Conservation (phyloP, 2,888 invertebrate genomes). For the Caenorhabditis macrosperma region DNA sequence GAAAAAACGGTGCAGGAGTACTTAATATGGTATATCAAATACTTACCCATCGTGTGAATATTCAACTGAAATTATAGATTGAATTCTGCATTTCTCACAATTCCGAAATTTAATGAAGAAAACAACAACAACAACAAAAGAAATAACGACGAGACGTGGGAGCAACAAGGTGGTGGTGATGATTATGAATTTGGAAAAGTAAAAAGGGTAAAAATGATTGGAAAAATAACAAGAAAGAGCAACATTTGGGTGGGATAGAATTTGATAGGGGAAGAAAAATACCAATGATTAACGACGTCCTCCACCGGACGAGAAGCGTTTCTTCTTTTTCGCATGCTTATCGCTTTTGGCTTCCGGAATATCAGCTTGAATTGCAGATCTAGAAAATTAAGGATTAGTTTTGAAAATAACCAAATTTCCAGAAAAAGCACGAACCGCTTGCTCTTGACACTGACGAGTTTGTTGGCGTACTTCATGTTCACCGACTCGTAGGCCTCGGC, state of each 20-base stretch:
- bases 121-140: neutral
- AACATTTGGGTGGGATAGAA: neutral
- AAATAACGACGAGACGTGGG: neutral
- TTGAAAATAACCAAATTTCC: no score
- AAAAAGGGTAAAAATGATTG: neutral
- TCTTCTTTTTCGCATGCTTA: conserved; percentile 45
- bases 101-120: no score
- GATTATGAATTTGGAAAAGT: neutral
- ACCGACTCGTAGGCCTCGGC: conserved; percentile 57
- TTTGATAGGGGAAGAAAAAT: neutral
- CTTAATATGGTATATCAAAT: no score
- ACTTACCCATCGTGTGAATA: no score
- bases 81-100: no score
- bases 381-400: conserved; percentile 13
- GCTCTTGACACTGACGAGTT: conserved; percentile 66
- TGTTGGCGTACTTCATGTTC: conserved; percentile 59
- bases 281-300: conserved; percentile 21
- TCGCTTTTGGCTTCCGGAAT: conserved; percentile 45
- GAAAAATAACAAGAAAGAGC: conserved; percentile 5
- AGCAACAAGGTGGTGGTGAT: no score
- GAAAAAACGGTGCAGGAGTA: no score
- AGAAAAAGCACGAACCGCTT: conserved; percentile 54
- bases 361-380: conserved; percentile 44
- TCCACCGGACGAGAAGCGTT: conserved; percentile 37
- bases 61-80: no score